phyloP scores from a whole-genome alignment of 2,113 vertebrate species.

The Osmerus mordax region DNA sequence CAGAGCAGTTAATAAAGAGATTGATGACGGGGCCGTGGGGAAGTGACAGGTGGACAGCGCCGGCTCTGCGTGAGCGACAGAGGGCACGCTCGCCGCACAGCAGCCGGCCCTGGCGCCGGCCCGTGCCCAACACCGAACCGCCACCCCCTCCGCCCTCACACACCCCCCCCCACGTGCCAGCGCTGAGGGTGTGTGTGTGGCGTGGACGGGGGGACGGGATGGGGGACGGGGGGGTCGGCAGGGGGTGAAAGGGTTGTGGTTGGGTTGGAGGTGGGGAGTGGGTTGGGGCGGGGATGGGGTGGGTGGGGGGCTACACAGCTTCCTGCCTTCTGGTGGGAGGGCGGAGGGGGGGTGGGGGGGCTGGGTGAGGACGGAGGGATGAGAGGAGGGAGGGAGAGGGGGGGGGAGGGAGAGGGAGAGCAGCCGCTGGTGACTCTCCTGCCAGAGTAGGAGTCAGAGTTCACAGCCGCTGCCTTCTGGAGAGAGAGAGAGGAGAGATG shows the following conservation, averaged over 20 bases:
- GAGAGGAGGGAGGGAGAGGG: background rate
- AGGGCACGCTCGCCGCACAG: conserved; percentile 84
- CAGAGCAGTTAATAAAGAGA: conserved; percentile 96
- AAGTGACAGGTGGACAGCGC: conserved; percentile 97
- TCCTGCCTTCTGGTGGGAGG: conserved; percentile 55
- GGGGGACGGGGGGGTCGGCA: conserved; percentile 11
- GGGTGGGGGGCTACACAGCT: conserved; percentile 30
- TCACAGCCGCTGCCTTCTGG: conserved; percentile 54
- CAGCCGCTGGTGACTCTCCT: conserved; percentile 33
- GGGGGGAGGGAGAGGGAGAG: conserved; percentile 7
- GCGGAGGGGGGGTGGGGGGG: background rate
- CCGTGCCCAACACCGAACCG: conserved; percentile 65
- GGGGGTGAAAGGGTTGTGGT: conserved; percentile 7
- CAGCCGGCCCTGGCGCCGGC: conserved; percentile 75
- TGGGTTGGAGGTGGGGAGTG: conserved; percentile 21
- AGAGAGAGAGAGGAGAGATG: conserved; percentile 4
- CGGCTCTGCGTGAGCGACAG: conserved; percentile 89
- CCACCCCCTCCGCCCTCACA: conserved; percentile 62
- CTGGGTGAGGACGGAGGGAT: conserved; percentile 38
- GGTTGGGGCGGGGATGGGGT: conserved; percentile 22
- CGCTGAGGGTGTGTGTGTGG: conserved; percentile 39
- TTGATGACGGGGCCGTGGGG: conserved; percentile 91
- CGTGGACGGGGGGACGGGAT: background rate
- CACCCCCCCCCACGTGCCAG: conserved; percentile 39
- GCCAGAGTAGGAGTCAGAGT: conserved; percentile 56